Conservation (phyloP, 2,797 vertebrate genomes). For the Psittacula echo region DNA sequence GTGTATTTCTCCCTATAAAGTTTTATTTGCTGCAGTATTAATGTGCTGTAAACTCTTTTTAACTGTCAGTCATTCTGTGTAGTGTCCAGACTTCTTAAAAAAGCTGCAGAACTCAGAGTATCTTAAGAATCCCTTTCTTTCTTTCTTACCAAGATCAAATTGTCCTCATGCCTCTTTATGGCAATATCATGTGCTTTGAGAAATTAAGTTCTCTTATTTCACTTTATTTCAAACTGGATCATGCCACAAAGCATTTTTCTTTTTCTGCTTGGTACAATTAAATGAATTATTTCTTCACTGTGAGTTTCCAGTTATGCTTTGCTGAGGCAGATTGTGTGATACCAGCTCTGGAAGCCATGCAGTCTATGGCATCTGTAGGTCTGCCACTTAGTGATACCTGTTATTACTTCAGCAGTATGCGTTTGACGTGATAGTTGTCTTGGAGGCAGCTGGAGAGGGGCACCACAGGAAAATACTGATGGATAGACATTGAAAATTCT, state of each 20-base stretch:
- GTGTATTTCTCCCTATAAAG: not conserved
- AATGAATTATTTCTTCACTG: not conserved
- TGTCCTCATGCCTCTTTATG: not conserved
- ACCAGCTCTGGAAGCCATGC: not conserved
- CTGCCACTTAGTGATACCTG: not conserved
- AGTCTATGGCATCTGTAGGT: accelerated
- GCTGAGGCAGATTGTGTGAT: not conserved
- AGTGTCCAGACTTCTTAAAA: not conserved
- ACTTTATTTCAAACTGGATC: accelerated
- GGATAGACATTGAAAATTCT: not conserved
- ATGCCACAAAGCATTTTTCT: not conserved
- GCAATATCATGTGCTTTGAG: not conserved
- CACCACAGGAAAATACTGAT: not conserved
- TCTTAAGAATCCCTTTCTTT: not conserved
- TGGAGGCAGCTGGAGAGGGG: not conserved
- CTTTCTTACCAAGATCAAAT: not conserved
- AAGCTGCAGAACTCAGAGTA: not conserved
- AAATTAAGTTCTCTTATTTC: not conserved
- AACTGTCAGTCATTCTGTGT: not conserved
- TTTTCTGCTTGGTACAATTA: not conserved
- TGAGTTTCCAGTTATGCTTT: not conserved
- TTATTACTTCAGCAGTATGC: accelerated
- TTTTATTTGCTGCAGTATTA: not conserved
- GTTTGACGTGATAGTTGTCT: not conserved
- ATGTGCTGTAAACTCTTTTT: not conserved